These are phyloP conservation scores for Ernsta delagoae DNA, from an alignment of 2,888 invertebrate species.

Conservation along the genomic window DNA sequence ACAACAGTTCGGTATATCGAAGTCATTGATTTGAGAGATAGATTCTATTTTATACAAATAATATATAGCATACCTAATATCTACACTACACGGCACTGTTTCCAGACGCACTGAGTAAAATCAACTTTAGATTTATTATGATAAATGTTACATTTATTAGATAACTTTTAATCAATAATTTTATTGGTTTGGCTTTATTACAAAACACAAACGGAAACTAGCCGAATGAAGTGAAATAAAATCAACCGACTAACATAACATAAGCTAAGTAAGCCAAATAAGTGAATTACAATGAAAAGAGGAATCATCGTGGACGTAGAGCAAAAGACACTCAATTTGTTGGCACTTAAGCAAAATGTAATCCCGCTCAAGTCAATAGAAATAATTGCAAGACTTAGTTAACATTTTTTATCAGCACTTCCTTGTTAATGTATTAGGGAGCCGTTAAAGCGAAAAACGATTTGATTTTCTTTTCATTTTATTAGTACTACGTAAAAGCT, in stretches of 20 bases:
- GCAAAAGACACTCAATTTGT: constrained; percentile 19
- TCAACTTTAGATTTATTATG: no score
- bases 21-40: constrained; percentile 35
- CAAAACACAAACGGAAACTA: no score
- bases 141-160: no score
- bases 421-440: not conserved
- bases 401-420: constrained; percentile 7
- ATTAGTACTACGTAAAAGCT: not conserved
- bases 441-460: not conserved
- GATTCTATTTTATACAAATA: not conserved
- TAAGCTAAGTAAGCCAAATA: constrained; percentile 9
- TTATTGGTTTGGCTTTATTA: no score
- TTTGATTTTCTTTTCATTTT: not conserved
- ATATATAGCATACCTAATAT: no score
- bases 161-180: no score
- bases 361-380: constrained; percentile 14
- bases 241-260: not conserved
- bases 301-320: constrained; percentile 2
- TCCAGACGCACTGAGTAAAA: no score
- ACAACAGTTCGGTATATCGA: constrained; percentile 42
- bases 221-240: no score
- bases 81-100: no score
- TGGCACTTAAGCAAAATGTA: constrained; percentile 17
- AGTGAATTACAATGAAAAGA: constrained; percentile 19
- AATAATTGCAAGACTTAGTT: constrained; percentile 6